phyloP scores from a whole-genome alignment of 92 coral and sea anemone genomes.

The Micromussa lordhowensis region DNA sequence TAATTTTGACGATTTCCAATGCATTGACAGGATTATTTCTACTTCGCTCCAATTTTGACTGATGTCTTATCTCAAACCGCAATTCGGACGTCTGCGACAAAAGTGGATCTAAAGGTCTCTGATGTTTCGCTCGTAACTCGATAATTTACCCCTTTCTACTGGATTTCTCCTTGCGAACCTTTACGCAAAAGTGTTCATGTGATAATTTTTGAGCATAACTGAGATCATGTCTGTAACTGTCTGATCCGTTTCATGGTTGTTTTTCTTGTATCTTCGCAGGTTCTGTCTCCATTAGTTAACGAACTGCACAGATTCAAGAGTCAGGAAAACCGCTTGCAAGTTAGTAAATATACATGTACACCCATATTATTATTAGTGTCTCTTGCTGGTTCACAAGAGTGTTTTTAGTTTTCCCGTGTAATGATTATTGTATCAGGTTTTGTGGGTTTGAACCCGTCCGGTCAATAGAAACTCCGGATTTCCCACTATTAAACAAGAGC shows the following conservation, averaged over 20 bases:
- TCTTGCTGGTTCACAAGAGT: background rate
- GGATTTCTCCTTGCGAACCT: background rate
- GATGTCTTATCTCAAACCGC: no score
- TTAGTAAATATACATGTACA: background rate
- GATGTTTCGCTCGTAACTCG: no score
- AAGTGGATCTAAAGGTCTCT: no score
- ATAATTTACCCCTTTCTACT: background rate
- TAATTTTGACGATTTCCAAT: no score
- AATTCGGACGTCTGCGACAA: no score
- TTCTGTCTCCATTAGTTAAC: background rate
- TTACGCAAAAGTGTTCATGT: background rate
- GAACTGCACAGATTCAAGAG: background rate
- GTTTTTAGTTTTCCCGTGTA: background rate
- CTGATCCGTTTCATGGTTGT: background rate
- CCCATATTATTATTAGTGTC: background rate
- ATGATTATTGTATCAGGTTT: background rate
- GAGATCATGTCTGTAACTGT: background rate
- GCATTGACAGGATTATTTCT: no score
- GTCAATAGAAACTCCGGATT: no score
- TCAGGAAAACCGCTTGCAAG: background rate
- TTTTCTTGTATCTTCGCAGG: background rate
- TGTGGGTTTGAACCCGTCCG: background rate
- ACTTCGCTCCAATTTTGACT: no score
- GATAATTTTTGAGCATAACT: background rate
- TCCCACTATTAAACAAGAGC: no score